Conservation (phyloP, 2,888 invertebrate genomes). For the Craniophora ligustri region DNA sequence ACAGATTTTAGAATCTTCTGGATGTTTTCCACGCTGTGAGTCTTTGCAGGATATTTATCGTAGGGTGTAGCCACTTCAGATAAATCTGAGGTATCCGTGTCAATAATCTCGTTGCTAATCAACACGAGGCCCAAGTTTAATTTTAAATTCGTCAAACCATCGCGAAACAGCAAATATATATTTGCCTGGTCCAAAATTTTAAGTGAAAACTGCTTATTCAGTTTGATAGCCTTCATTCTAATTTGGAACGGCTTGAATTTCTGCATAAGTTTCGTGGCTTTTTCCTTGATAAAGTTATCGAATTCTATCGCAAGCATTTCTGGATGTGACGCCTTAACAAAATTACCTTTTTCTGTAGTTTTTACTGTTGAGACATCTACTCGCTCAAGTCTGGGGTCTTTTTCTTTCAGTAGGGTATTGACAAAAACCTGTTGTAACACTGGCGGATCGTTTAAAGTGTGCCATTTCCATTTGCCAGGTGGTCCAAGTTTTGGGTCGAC, state of each 20-base stretch:
- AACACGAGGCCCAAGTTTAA: constrained; percentile 74
- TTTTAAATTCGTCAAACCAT: constrained; percentile 57
- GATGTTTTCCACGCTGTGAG: constrained; percentile 55
- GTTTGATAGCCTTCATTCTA: constrained; percentile 65
- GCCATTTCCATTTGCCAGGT: constrained; percentile 72
- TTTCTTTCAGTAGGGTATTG: constrained; percentile 42
- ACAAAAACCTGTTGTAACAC: constrained; percentile 58
- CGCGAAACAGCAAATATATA: constrained; percentile 65
- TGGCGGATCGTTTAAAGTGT: constrained; percentile 72
- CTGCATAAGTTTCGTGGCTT: constrained; percentile 55
- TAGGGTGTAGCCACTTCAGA: constrained; percentile 62
- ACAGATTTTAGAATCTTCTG: constrained; percentile 44
- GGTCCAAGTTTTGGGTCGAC: constrained; percentile 65
- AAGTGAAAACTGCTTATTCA: constrained; percentile 71
- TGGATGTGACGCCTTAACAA: neutral
- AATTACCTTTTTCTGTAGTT: neutral
- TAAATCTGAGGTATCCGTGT: constrained; percentile 60
- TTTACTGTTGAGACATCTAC: neutral
- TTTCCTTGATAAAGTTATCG: constrained; percentile 62
- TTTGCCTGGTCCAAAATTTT: constrained; percentile 68
- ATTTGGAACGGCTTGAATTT: constrained; percentile 69
- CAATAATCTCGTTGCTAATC: constrained; percentile 76
- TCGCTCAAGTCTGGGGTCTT: constrained; percentile 18
- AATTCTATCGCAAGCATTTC: constrained; percentile 65
- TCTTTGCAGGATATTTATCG: constrained; percentile 49